Evolutionary conservation across 2,113 vertebrate species (phyloP).

Genomic region (Hylia prasina): DNA sequence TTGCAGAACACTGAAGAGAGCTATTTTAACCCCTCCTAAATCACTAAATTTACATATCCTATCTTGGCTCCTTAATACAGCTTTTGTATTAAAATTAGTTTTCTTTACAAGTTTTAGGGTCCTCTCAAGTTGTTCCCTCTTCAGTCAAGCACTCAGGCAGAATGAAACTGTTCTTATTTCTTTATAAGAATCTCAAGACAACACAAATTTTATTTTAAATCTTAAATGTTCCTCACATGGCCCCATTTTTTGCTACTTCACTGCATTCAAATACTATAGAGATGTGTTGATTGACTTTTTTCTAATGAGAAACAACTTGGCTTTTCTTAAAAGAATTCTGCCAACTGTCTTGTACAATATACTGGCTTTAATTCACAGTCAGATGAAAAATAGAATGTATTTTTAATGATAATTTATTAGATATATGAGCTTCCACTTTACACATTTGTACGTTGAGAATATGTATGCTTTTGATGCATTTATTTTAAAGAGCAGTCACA

Average conservation of each 20-base stretch:
- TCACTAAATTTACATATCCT: not conserved
- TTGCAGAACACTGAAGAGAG: not conserved
- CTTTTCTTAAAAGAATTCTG: not conserved
- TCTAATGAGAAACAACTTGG: not conserved
- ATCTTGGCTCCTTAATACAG: not conserved
- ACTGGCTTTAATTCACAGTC: not conserved
- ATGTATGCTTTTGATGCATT: not conserved
- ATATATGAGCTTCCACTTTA: not conserved
- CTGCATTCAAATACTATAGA: not conserved
- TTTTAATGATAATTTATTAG: not conserved
- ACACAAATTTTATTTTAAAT: not conserved
- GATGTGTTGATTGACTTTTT: not conserved
- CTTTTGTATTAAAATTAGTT: not conserved
- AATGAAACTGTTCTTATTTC: not conserved
- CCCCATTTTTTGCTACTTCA: not conserved
- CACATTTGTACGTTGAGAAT: not conserved
- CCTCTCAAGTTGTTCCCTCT: not conserved
- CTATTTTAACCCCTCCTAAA: not conserved
- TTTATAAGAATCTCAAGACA: not conserved
- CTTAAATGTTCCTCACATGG: not conserved
- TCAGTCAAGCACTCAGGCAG: not conserved
- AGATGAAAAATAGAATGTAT: not conserved
- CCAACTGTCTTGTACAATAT: not conserved
- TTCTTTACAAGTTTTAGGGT: not conserved
- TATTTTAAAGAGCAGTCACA: not conserved